phyloP scores from a whole-genome alignment of 2,888 invertebrate species.

The Byasa hedistus region DNA sequence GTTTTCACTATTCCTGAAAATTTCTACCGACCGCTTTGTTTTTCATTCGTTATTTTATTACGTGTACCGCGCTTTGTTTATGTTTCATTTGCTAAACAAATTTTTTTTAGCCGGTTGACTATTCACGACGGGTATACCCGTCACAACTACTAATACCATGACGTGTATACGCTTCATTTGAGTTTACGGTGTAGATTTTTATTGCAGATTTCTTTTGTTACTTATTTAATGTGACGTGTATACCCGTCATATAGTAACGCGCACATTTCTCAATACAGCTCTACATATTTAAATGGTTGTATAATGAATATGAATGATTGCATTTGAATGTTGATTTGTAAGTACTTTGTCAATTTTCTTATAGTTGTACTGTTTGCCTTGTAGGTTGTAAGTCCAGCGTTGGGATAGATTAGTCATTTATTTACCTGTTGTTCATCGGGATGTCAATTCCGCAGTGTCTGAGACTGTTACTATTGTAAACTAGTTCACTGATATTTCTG shows the following conservation, averaged over 20 bases:
- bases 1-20: slow-evolving; percentile 5
- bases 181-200: no score
- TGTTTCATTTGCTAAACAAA: background rate
- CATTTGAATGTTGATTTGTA: background rate
- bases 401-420: slow-evolving; percentile 34
- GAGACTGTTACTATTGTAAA: slow-evolving; percentile 54
- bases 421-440: slow-evolving; percentile 39
- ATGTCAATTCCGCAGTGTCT: slow-evolving; percentile 63
- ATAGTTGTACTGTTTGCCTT: slow-evolving; percentile 28
- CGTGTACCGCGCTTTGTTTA: background rate
- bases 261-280: background rate
- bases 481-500: slow-evolving; percentile 3
- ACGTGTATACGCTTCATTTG: no score
- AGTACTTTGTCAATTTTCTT: slow-evolving; percentile 26
- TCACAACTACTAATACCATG: no score
- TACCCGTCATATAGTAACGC: background rate
- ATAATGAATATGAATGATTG: background rate
- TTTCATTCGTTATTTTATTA: background rate
- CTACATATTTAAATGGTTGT: background rate
- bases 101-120: background rate
- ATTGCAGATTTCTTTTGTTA: no score
- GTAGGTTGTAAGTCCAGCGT: slow-evolving; percentile 26
- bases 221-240: background rate
- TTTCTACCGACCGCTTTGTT: background rate
- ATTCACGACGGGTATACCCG: no score